Conservation (phyloP, 2,797 vertebrate genomes). For the Gobio occitaniae region DNA sequence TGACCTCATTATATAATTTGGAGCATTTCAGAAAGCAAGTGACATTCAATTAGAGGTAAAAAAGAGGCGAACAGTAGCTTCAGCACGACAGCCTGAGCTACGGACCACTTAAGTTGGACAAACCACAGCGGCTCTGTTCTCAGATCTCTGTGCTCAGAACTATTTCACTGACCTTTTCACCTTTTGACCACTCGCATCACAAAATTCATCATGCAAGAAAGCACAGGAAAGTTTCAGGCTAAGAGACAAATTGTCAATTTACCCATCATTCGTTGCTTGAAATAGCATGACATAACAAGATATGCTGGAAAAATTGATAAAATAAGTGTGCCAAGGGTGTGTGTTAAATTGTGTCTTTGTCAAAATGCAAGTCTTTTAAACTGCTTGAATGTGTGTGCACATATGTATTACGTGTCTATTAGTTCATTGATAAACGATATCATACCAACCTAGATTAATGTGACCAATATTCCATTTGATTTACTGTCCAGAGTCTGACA, state of each 20-base stretch:
- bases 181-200: neutral
- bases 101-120: neutral
- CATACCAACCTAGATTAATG: neutral
- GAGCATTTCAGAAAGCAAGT: conserved; percentile 79
- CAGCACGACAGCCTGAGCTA: conserved; percentile 4
- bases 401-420: neutral
- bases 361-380: neutral
- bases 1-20: conserved; percentile 85
- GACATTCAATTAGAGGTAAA: conserved; percentile 81
- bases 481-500: neutral
- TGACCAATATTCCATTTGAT: conserved; percentile 10
- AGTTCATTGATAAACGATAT: neutral
- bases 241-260: neutral
- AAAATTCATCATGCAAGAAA: neutral
- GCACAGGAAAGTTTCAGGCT: neutral
- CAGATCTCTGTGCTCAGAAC: neutral
- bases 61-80: conserved; percentile 40
- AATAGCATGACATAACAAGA: neutral
- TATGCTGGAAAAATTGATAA: neutral
- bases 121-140: neutral
- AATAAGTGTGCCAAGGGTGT: neutral
- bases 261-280: neutral
- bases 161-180: neutral
- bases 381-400: neutral
- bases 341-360: neutral